A percentile compares a stretch with the other conserved stretches of the same genome.
Evolutionary conservation across 2,113 vertebrate species (phyloP).

Genomic region (Gavia stellata): DNA sequence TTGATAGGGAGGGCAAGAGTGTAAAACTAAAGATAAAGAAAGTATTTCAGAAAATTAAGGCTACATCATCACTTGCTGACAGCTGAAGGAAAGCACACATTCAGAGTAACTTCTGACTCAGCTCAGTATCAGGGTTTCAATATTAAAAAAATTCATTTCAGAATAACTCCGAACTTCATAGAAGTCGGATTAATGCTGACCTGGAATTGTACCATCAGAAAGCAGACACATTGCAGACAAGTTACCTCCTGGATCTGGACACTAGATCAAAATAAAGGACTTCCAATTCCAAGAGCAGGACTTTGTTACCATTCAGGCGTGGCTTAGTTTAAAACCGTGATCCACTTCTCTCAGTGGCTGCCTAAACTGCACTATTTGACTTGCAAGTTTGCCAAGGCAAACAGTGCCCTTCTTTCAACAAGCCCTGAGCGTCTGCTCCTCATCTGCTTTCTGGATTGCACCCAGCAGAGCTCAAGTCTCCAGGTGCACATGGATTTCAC

Average conservation of each 20-base stretch:
- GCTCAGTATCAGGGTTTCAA: neutral
- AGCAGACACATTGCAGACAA: neutral
- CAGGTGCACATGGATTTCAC: rapidly evolving
- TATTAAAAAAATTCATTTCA: neutral
- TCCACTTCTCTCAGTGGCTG: neutral
- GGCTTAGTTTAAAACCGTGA: neutral
- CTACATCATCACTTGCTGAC: neutral
- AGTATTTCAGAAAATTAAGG: neutral
- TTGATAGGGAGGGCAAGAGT: neutral
- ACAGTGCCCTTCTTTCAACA: neutral
- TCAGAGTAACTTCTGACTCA: neutral
- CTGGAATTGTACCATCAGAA: neutral
- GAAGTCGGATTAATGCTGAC: neutral
- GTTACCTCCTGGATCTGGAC: neutral
- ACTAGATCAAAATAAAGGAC: neutral
- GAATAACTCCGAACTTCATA: neutral
- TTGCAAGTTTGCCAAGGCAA: neutral
- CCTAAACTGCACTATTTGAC: neutral
- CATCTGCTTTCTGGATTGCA: neutral
- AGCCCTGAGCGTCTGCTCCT: rapidly evolving
- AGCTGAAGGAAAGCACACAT: neutral
- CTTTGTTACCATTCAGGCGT: neutral
- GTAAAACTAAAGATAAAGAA: neutral
- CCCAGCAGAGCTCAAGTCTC: neutral
- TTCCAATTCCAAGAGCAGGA: neutral